Conservation (phyloP, 2,113 vertebrate species). For the Dicerorhinus sumatrensis region DNA sequence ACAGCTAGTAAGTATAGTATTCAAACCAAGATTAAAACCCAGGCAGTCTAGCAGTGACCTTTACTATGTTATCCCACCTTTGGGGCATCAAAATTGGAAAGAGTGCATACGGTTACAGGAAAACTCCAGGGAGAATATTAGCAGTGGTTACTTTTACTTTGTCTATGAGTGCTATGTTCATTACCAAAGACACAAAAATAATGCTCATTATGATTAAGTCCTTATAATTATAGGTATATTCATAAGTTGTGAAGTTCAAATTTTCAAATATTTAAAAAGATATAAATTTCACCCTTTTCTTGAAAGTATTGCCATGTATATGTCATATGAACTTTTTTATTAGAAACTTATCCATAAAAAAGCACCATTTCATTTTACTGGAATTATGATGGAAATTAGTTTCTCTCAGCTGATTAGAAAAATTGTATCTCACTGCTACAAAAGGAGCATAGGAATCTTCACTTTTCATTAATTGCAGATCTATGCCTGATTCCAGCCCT, state of each 20-base stretch:
- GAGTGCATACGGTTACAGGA: background rate
- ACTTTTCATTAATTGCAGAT: background rate
- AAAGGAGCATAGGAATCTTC: background rate
- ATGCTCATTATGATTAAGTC: background rate
- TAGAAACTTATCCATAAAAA: conserved; percentile 2
- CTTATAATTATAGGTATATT: background rate
- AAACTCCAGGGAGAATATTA: background rate
- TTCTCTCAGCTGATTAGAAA: background rate
- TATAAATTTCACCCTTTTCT: background rate
- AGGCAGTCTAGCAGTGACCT: background rate
- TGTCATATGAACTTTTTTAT: background rate
- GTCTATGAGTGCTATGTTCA: background rate
- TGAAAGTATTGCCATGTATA: background rate
- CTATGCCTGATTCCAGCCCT: background rate
- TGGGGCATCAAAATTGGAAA: background rate
- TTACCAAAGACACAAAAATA: background rate
- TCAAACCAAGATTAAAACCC: background rate
- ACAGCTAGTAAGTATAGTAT: background rate
- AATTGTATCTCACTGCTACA: background rate
- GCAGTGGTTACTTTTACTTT: background rate
- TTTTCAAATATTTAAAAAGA: conserved; percentile 7
- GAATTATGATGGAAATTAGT: conserved; percentile 26
- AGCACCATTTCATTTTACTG: conserved; percentile 23
- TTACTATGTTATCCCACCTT: background rate
- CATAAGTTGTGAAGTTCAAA: background rate